phyloP scores from a whole-genome alignment of 30 jellyfish, hydroid and myxozoan genomes.

The Aurelia aurita region DNA sequence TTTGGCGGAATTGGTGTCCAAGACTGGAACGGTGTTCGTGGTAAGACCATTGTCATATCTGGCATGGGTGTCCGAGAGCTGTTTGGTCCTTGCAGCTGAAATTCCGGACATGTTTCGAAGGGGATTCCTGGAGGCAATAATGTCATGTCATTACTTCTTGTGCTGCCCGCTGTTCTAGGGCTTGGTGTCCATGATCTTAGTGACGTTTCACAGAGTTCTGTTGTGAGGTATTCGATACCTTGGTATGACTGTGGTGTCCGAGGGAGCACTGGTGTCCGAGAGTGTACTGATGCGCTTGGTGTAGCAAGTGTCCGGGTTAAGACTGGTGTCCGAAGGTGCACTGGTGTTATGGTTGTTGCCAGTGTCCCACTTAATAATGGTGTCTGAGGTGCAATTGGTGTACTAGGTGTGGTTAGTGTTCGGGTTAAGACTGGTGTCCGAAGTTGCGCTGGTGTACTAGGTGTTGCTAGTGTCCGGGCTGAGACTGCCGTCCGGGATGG shows the following conservation, averaged over 20 bases:
- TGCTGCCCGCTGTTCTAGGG: too few relatives aligned
- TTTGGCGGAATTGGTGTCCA: not conserved
- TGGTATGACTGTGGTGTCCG: slow-evolving; percentile 6
- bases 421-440: too few relatives aligned
- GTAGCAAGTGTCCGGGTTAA: not conserved
- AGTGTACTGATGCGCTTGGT: not conserved
- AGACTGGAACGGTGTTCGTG: not conserved
- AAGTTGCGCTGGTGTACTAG: not conserved
- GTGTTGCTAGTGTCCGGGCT: too few relatives aligned
- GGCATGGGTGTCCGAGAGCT: not conserved
- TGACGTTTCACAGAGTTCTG: not conserved
- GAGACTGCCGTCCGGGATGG: too few relatives aligned
- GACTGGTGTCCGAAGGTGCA: not conserved
- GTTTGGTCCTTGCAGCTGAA: not conserved
- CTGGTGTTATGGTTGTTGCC: not conserved
- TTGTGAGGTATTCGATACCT: not conserved
- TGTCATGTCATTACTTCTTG: too few relatives aligned
- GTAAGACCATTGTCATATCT: not conserved
- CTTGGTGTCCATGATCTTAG: too few relatives aligned
- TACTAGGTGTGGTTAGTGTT: too few relatives aligned
- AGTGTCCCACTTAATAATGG: not conserved
- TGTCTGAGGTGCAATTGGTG: not conserved
- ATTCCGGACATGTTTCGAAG: not conserved
- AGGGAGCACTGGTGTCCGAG: not conserved
- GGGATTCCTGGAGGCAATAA: not conserved